Conservation (phyloP, 2,888 invertebrate genomes). For the Macrosoma leucophasiata region DNA sequence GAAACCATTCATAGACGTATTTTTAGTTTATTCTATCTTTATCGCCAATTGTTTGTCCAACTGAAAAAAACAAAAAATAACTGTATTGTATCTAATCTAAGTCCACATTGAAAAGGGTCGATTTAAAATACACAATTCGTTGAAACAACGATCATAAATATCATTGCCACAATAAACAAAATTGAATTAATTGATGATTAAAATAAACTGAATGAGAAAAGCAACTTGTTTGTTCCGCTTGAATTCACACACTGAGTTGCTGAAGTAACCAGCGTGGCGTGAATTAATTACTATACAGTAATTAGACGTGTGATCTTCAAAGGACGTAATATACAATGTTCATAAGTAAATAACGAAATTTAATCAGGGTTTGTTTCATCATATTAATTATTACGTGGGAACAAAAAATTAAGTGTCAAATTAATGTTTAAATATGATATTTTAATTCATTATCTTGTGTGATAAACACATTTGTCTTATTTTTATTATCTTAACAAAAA, state of each 20-base stretch:
- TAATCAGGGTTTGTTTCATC: conserved; percentile 14
- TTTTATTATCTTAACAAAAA: too few species aligned
- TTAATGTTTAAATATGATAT: neutral
- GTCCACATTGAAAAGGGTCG: too few species aligned
- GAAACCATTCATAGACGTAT: too few species aligned
- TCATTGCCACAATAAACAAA: too few species aligned
- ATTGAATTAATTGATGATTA: conserved; percentile 8
- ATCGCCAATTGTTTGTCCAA: too few species aligned
- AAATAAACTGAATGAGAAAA: conserved; percentile 8
- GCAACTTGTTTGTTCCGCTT: conserved; percentile 35
- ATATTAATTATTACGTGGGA: conserved; percentile 1
- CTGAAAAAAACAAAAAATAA: too few species aligned
- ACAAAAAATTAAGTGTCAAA: conserved; percentile 1
- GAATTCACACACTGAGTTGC: conserved; percentile 38
- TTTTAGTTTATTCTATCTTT: too few species aligned
- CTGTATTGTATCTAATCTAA: too few species aligned
- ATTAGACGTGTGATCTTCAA: conserved; percentile 43
- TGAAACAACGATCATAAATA: too few species aligned
- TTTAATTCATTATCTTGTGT: too few species aligned
- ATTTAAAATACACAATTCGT: too few species aligned
- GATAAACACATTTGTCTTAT: too few species aligned
- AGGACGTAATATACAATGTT: conserved; percentile 30
- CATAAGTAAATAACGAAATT: conserved; percentile 24
- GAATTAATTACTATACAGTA: conserved; percentile 45
- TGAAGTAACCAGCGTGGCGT: conserved; percentile 37